Percentiles rank a stretch among this genome's conserved stretches.
Evolutionary conservation across 2,113 vertebrate genomes (phyloP).

Genomic region (Brienomyrus brachyistius): DNA sequence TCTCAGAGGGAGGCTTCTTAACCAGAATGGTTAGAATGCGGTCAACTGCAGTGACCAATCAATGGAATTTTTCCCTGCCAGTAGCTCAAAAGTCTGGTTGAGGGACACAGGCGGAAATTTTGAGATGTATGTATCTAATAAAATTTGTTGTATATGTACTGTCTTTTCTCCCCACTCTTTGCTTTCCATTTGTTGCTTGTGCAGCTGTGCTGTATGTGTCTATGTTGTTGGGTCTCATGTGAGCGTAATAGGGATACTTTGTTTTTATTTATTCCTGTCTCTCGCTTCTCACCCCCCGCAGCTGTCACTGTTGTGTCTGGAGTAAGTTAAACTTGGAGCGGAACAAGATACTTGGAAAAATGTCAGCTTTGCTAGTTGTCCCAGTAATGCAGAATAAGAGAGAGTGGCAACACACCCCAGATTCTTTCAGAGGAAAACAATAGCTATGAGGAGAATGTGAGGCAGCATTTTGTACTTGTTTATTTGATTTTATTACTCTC

Average conservation of each 20-base stretch:
- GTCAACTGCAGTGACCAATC: slow-evolving; percentile 46
- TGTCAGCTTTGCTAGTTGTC: slow-evolving; percentile 69
- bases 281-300: slow-evolving; percentile 49
- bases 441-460: slow-evolving; percentile 50
- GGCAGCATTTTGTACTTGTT: slow-evolving; percentile 31
- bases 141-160: slow-evolving; percentile 62
- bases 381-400: slow-evolving; percentile 64
- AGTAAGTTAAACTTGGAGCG: slow-evolving; percentile 56
- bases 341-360: slow-evolving; percentile 65
- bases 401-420: slow-evolving; percentile 56
- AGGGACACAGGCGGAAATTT: slow-evolving; percentile 85
- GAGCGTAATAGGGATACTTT: slow-evolving; percentile 67
- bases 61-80: slow-evolving; percentile 40
- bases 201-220: slow-evolving; percentile 68
- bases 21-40: slow-evolving; percentile 41
- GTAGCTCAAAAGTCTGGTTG: slow-evolving; percentile 64
- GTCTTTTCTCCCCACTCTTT: slow-evolving; percentile 50
- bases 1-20: slow-evolving; percentile 42
- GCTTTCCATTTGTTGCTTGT: slow-evolving; percentile 70
- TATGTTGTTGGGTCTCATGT: slow-evolving; percentile 36
- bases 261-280: slow-evolving; percentile 79
- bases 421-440: slow-evolving; percentile 53
- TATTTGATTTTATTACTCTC: slow-evolving; percentile 12
- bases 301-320: slow-evolving; percentile 98
- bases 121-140: slow-evolving; percentile 70